These are phyloP conservation scores for Harpalus rubripes DNA, from an alignment of 2,888 invertebrate species.

Conservation along the genomic window DNA sequence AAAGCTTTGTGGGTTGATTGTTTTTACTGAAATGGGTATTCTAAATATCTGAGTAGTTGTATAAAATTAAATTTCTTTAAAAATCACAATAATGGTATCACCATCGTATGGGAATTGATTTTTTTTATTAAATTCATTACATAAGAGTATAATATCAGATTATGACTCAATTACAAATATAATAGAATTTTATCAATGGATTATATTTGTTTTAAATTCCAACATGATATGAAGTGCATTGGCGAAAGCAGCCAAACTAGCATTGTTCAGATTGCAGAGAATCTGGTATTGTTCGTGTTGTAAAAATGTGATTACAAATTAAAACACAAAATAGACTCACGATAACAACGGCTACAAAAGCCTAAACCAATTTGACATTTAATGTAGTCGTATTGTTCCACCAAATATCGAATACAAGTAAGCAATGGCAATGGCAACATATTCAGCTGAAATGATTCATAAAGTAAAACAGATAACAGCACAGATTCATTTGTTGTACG, in stretches of 20 bases:
- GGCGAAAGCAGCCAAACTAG: not conserved
- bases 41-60: too few species aligned
- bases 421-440: conserved; percentile 54
- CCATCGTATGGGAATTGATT: too few species aligned
- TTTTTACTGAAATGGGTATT: too few species aligned
- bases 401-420: conserved; percentile 51
- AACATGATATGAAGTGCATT: not conserved
- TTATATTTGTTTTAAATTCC: conserved; percentile 4
- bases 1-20: too few species aligned
- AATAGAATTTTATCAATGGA: not conserved
- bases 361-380: conserved; percentile 56
- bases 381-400: conserved; percentile 51
- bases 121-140: too few species aligned
- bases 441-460: conserved; percentile 56
- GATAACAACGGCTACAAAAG: conserved; percentile 53
- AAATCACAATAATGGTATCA: too few species aligned
- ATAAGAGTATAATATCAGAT: too few species aligned
- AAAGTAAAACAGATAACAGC: conserved; percentile 38
- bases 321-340: conserved; percentile 52
- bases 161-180: not conserved
- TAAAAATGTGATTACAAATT: conserved; percentile 60
- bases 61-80: too few species aligned
- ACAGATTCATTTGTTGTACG: conserved; percentile 27
- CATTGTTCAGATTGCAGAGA: conserved; percentile 2
- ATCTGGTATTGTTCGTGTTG: conserved; percentile 30